A percentile compares a stretch with the other conserved stretches of the same genome.
Conservation (phyloP, 2,113 vertebrate genomes). For the Theristicus caerulescens region DNA sequence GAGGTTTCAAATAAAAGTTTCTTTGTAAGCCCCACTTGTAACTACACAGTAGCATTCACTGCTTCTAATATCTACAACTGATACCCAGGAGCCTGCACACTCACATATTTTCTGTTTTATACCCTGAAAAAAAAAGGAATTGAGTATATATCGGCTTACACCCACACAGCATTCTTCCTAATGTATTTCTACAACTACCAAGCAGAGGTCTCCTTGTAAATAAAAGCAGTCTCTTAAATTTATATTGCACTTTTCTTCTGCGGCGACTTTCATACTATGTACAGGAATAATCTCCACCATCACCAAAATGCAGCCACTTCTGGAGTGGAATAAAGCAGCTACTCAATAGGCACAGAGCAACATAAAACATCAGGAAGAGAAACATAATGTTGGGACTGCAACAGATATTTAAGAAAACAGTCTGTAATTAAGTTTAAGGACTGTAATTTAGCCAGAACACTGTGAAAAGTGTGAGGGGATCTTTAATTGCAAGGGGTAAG, state of each 20-base stretch:
- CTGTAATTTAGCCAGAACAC: slow-evolving; percentile 14
- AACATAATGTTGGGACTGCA: neutral
- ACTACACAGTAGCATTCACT: slow-evolving; percentile 22
- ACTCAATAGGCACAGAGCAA: neutral
- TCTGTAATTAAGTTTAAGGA: slow-evolving; percentile 49
- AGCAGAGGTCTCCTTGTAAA: slow-evolving; percentile 59
- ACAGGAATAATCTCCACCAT: slow-evolving; percentile 40
- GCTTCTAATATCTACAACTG: slow-evolving; percentile 33
- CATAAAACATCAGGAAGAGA: slow-evolving; percentile 26
- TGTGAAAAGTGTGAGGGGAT: neutral
- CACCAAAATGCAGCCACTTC: slow-evolving; percentile 40
- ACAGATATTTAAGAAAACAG: slow-evolving; percentile 23
- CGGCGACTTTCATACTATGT: slow-evolving; percentile 27
- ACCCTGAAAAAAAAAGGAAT: slow-evolving; percentile 6
- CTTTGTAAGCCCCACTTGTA: slow-evolving; percentile 11
- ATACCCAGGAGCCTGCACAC: slow-evolving; percentile 48
- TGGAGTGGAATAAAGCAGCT: slow-evolving; percentile 22
- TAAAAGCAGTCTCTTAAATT: slow-evolving; percentile 59
- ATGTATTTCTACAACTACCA: slow-evolving; percentile 56
- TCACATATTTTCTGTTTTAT: slow-evolving; percentile 45
- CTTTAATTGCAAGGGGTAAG: neutral
- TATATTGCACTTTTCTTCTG: slow-evolving; percentile 59
- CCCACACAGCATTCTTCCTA: slow-evolving; percentile 52
- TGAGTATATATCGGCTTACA: slow-evolving; percentile 24
- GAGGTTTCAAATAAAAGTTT: slow-evolving; percentile 11